Conservation (phyloP, 2,888 invertebrate genomes). For the Cataglyphis altisquamis region DNA sequence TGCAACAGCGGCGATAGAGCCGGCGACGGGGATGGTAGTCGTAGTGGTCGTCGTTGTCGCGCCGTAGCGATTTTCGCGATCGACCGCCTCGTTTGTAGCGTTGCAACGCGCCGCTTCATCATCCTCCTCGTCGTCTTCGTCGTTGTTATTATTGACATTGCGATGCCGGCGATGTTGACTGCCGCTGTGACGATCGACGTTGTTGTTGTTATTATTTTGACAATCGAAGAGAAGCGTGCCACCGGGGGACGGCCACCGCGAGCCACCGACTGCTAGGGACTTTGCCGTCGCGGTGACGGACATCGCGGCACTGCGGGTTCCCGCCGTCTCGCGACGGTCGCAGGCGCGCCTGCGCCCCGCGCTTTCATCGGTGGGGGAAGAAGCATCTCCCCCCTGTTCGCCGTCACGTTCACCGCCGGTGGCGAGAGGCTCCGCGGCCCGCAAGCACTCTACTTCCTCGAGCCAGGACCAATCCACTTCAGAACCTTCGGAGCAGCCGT, state of each 20-base stretch:
- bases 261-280: constrained; percentile 68
- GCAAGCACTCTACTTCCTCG: constrained; percentile 82
- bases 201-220: constrained; percentile 19
- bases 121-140: constrained; percentile 25
- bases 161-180: background rate
- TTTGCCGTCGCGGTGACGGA: constrained; percentile 83
- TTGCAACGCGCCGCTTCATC: constrained; percentile 75
- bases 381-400: constrained; percentile 37
- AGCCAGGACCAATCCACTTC: constrained; percentile 86
- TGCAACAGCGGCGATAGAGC: constrained; percentile 63
- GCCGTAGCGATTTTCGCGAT: constrained; percentile 68
- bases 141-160: background rate
- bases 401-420: constrained; percentile 65
- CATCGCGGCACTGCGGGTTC: constrained; percentile 84
- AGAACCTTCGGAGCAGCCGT: constrained; percentile 76
- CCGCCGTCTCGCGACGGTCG: constrained; percentile 73
- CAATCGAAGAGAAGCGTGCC: constrained; percentile 20
- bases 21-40: constrained; percentile 13
- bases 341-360: constrained; percentile 77
- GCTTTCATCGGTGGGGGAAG: constrained; percentile 72
- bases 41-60: constrained; percentile 31
- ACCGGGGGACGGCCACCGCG: constrained; percentile 63
- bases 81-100: constrained; percentile 82
- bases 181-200: background rate
- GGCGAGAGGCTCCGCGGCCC: constrained; percentile 70